phyloP scores from a whole-genome alignment of 2,888 invertebrate species.

The Homarus gammarus region DNA sequence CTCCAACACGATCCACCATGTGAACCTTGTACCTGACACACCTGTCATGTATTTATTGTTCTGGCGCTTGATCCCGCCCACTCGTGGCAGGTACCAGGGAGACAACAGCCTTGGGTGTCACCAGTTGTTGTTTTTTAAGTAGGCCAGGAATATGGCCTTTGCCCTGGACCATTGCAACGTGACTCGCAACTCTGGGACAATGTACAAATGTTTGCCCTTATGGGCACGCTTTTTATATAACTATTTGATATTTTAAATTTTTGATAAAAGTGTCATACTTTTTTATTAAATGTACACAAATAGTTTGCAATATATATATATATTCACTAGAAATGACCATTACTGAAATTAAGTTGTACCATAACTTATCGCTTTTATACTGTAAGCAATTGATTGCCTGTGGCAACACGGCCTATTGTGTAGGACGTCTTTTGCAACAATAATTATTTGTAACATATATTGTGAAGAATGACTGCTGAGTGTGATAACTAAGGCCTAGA shows the following conservation, averaged over 20 bases:
- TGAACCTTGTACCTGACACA: slow-evolving; percentile 1
- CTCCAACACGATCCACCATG: slow-evolving; percentile 51
- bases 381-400: not conserved
- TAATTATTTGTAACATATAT: not conserved
- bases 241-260: not conserved
- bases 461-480: not conserved
- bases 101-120: not conserved
- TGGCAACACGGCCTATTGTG: not conserved
- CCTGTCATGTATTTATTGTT: not conserved
- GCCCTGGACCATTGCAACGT: not conserved
- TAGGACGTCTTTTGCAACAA: not conserved
- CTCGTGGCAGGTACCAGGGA: slow-evolving; percentile 15
- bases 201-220: slow-evolving; percentile 40
- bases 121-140: not conserved
- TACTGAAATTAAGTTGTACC: not conserved
- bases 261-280: not conserved
- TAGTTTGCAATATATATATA: no score
- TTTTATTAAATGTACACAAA: not conserved
- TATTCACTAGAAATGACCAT: no score
- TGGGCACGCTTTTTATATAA: slow-evolving; percentile 19
- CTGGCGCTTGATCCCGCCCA: slow-evolving; percentile 19
- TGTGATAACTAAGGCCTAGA: not conserved
- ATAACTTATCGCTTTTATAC: not conserved
- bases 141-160: not conserved
- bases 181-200: slow-evolving; percentile 17